Percentiles rank a stretch among this genome's conserved stretches.
These are phyloP conservation scores for Gymnobelideus leadbeateri DNA, from an alignment of 2,113 vertebrate species.

Conservation along the genomic window DNA sequence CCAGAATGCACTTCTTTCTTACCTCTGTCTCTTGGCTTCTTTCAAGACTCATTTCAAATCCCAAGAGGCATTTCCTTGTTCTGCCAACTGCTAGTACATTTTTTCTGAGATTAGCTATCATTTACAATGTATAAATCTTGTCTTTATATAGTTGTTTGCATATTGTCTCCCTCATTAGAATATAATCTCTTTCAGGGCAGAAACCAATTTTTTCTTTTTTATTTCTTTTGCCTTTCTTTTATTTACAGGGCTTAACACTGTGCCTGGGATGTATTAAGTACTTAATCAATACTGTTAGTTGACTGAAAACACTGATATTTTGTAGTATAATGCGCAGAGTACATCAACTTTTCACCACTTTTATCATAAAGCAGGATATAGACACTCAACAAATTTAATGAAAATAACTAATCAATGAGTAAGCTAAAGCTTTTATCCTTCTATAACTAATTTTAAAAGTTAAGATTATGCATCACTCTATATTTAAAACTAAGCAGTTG, in stretches of 20 bases:
- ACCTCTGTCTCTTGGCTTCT: background rate
- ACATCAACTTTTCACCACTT: background rate
- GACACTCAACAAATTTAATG: background rate
- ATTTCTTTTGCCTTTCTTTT: background rate
- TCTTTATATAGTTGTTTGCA: background rate
- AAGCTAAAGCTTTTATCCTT: conserved; percentile 1
- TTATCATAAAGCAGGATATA: background rate
- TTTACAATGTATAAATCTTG: background rate
- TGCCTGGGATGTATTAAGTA: background rate
- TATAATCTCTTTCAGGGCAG: background rate
- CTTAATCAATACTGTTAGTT: background rate
- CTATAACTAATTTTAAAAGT: conserved; percentile 13
- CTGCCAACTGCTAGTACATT: background rate
- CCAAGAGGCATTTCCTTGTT: background rate
- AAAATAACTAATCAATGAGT: background rate
- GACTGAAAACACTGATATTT: background rate
- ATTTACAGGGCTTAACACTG: background rate
- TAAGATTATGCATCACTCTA: conserved; percentile 29
- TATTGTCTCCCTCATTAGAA: background rate
- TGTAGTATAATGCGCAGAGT: background rate
- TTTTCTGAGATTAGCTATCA: background rate
- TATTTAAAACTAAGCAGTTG: conserved; percentile 61
- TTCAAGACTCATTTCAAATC: background rate
- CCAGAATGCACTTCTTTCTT: background rate
- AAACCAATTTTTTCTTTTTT: background rate